These are phyloP conservation scores for Drosophila falleni DNA, from an alignment of 2,888 invertebrate genomes.

Conservation along the genomic window DNA sequence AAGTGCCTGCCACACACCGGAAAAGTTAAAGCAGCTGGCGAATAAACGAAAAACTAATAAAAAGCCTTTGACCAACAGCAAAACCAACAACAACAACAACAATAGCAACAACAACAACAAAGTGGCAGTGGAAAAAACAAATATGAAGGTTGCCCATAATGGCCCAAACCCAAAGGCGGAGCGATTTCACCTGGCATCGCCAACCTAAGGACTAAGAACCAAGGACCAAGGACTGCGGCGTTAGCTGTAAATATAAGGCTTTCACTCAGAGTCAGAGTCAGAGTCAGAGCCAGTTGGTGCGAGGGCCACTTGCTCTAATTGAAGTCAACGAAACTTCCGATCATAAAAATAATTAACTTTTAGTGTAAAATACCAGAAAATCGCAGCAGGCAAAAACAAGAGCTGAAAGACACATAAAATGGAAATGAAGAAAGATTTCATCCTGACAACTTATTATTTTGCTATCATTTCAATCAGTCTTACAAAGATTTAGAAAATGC, in stretches of 20 bases:
- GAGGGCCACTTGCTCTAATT: constrained; percentile 68
- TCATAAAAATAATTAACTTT: constrained; percentile 76
- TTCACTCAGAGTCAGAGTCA: not conserved
- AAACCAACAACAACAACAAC: constrained; percentile 15
- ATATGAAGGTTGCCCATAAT: constrained; percentile 45
- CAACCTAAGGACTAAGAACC: constrained; percentile 5
- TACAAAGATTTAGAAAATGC: not conserved
- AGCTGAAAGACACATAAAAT: constrained; percentile 5
- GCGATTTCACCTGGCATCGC: constrained; percentile 36
- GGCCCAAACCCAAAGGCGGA: constrained; percentile 27
- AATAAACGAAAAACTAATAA: constrained; percentile 82
- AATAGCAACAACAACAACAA: constrained; percentile 15
- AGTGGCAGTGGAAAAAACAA: constrained; percentile 32
- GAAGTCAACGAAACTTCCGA: constrained; percentile 76
- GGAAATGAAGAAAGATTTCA: constrained; percentile 35
- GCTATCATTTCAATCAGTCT: not conserved
- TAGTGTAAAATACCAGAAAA: constrained; percentile 52
- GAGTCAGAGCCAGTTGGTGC: not conserved
- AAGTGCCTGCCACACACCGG: constrained; percentile 56
- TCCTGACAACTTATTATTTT: constrained; percentile 4
- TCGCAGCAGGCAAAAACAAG: not conserved
- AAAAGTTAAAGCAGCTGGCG: constrained; percentile 76
- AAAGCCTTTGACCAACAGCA: constrained; percentile 71
- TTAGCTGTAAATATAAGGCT: not conserved
- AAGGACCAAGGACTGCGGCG: constrained; percentile 6